Conservation (phyloP, 2,888 invertebrate genomes). For the Pecten maximus region DNA sequence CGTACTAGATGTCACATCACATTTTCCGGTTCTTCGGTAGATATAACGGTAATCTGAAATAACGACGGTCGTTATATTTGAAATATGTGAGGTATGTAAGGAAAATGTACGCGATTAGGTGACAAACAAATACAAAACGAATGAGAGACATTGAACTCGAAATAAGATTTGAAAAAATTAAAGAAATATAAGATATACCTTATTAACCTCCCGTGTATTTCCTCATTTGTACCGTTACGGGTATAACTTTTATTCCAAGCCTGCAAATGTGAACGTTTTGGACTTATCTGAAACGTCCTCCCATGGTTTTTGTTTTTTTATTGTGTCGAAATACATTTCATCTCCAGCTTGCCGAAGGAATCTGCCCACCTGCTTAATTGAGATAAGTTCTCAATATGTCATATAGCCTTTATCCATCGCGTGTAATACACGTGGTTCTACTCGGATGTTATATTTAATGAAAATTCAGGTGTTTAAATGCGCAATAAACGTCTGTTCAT, state of each 20-base stretch:
- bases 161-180: too few species aligned
- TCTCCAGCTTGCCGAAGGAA: neutral
- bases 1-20: too few species aligned
- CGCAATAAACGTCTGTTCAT: neutral
- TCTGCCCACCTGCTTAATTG: neutral
- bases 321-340: neutral
- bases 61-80: too few species aligned
- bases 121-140: too few species aligned
- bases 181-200: neutral
- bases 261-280: neutral
- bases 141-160: too few species aligned
- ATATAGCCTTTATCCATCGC: neutral
- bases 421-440: neutral
- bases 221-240: neutral
- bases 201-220: neutral
- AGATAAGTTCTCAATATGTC: neutral
- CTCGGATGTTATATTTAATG: neutral
- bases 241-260: neutral
- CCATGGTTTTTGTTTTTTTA: neutral
- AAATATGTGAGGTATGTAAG: too few species aligned
- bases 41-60: too few species aligned
- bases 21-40: too few species aligned
- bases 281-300: neutral
- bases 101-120: too few species aligned
- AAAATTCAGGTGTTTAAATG: neutral